A percentile compares a stretch with the other conserved stretches of the same genome.
Evolutionary conservation across 92 coral and sea anemone species (phyloP).

Genomic region (Nematostella vectensis): DNA sequence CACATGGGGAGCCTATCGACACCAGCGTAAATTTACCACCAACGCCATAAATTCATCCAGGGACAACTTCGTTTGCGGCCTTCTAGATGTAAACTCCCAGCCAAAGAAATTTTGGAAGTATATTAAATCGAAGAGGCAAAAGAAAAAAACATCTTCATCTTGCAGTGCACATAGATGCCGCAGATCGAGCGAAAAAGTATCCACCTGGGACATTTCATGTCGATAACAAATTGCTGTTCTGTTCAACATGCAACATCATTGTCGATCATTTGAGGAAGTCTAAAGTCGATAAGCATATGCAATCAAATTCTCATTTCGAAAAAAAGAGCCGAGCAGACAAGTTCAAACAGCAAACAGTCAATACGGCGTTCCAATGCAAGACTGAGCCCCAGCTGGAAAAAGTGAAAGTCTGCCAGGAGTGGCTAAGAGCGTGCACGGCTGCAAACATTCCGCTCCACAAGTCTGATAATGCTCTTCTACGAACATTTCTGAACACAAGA

Average conservation of each 20-base stretch:
- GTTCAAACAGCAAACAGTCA: slow-evolving; percentile 33
- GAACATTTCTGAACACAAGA: slow-evolving; percentile 20
- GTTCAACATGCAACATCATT: slow-evolving; percentile 33
- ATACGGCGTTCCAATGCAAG: slow-evolving; percentile 20
- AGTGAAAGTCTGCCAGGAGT: slow-evolving; percentile 41
- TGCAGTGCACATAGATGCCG: slow-evolving; percentile 6
- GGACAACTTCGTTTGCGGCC: too few species aligned
- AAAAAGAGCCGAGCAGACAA: background rate
- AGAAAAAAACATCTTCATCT: background rate
- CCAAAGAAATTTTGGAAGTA: too few species aligned
- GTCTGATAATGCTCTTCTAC: slow-evolving; percentile 29
- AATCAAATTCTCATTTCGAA: slow-evolving; percentile 10
- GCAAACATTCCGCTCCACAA: slow-evolving; percentile 50
- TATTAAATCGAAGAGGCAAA: too few species aligned
- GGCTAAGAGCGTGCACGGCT: slow-evolving; percentile 42
- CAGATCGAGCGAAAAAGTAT: slow-evolving; percentile 17
- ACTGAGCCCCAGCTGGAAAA: slow-evolving; percentile 20
- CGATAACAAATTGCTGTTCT: slow-evolving; percentile 28
- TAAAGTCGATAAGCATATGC: slow-evolving; percentile 22
- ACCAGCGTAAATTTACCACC: too few species aligned
- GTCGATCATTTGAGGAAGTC: slow-evolving; percentile 27
- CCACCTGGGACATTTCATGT: slow-evolving; percentile 18
- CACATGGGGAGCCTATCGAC: too few species aligned
- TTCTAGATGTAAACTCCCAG: too few species aligned
- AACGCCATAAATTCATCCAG: too few species aligned